These are phyloP conservation scores for Pollenia amentaria DNA, from an alignment of 2,888 invertebrate species.

Conservation along the genomic window DNA sequence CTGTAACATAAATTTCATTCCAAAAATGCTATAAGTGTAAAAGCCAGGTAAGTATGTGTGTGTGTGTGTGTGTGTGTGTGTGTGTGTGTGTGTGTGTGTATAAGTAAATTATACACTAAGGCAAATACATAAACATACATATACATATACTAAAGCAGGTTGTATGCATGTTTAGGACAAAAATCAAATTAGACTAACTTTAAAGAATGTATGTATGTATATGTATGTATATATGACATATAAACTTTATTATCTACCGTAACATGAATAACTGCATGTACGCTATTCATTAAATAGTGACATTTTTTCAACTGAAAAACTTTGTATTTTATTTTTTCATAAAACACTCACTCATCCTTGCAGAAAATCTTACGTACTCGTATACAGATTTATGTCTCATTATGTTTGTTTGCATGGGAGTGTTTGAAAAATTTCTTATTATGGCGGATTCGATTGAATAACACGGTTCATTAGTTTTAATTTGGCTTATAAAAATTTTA, in stretches of 20 bases:
- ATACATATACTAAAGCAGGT: neutral
- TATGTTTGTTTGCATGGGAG: neutral
- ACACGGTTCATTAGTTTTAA: constrained; percentile 62
- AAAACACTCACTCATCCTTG: neutral
- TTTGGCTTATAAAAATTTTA: constrained; percentile 53
- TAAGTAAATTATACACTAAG: constrained; percentile 3
- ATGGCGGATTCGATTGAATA: constrained; percentile 53
- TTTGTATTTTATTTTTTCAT: constrained; percentile 7
- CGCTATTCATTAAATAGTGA: constrained; percentile 43
- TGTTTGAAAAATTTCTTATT: constrained; percentile 6
- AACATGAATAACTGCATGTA: neutral
- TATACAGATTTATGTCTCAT: neutral
- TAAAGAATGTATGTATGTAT: constrained; percentile 7
- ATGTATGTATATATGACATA: neutral
- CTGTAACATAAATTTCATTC: neutral
- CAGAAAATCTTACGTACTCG: neutral
- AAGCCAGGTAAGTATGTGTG: neutral
- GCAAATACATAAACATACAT: neutral
- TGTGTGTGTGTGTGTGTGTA: neutral
- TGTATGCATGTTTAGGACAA: constrained; percentile 3
- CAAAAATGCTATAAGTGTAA: constrained; percentile 44
- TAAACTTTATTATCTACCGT: too few species aligned
- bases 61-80: neutral
- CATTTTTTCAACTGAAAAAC: constrained; percentile 13
- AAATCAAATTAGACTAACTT: constrained; percentile 58